These are phyloP conservation scores for Hyles euphorbiae DNA, from an alignment of 1,140 invertebrate species.

Conservation along the genomic window DNA sequence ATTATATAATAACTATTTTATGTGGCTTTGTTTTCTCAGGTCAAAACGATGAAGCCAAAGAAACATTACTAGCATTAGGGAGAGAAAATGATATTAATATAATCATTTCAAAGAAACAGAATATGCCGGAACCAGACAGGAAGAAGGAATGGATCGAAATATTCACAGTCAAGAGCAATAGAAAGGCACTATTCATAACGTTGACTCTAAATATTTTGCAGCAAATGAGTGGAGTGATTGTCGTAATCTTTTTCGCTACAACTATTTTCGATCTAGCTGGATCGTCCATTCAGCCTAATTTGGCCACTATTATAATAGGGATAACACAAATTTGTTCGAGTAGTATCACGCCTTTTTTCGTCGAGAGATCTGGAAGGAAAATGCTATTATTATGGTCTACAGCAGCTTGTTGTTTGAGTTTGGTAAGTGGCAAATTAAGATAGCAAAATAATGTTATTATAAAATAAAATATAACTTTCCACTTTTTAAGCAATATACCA, in stretches of 20 bases:
- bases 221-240: conserved; percentile 36
- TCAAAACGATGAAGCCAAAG: conserved; percentile 36
- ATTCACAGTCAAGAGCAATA: conserved; percentile 44
- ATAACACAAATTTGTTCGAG: conserved; percentile 33
- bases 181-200: conserved; percentile 37
- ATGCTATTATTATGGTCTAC: conserved; percentile 38
- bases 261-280: conserved; percentile 44
- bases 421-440: conserved; percentile 16
- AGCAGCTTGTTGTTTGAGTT: conserved; percentile 30
- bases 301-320: conserved; percentile 45
- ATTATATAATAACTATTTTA: too few relatives aligned
- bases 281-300: conserved; percentile 36
- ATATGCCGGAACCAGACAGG: too few relatives aligned
- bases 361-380: conserved; percentile 39
- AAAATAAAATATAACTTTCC: too few relatives aligned
- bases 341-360: conserved; percentile 33
- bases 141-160: conserved; percentile 20
- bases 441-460: too few relatives aligned
- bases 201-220: conserved; percentile 37
- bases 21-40: conserved; percentile 17
- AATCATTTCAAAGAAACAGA: conserved; percentile 18
- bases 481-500: too few relatives aligned
- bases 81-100: conserved; percentile 37
- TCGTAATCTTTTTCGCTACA: conserved; percentile 40
- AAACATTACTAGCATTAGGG: conserved; percentile 31